Evolutionary conservation across 2,888 invertebrate species (phyloP), one percentile per base, ranked within the genome.

Genomic region (Napeogenes inachia): DNA sequence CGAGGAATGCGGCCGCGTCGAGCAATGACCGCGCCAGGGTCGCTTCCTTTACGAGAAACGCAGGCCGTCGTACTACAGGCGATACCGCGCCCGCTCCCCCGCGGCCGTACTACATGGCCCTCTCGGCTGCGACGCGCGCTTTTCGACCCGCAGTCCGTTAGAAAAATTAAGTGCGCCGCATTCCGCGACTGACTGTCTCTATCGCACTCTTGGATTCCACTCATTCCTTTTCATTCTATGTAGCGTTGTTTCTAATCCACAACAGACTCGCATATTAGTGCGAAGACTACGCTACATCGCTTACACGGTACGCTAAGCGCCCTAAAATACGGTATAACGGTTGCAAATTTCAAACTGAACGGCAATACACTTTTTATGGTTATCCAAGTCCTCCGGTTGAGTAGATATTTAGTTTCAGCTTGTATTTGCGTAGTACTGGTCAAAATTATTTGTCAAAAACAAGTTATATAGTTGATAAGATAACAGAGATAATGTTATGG

Each of bases 21-120:
- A 86, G 89, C 89, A 89, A 87, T 89, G 89, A 89, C 89, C 89
- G 88, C 87, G 86, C 87, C 89, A 89, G 89, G 89, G 89, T 88
- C 89, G 89, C 86, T 88, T 89, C 89, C 89, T 89, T 89, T 89
- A 89, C 89, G 85, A 89, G 89, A 86, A 87, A 82, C 83, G 84
- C 87, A 82, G 82, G 82, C 85, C 87, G 87, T 82, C 86, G 88
- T 89, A 88, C 88, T 88, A 89, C 87, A 84, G 81, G 79, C 83
- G 77, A 73, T 71, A 72, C 75, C 80, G 71, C 80, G 81, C 78
- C 75, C 71, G 77, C 81, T 69, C 64, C 70, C 60, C 62, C 69
- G 60, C 75, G 70, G 66, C 79, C 82, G 82, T 87, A 86, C 85
- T 86, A 85, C 85, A 83, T 84, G 82, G 75, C 81, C 81, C 81